Evolutionary conservation across 1,140 invertebrate species (phyloP), one percentile per base, ranked within the genome.

Genomic region (Spodoptera litura): DNA sequence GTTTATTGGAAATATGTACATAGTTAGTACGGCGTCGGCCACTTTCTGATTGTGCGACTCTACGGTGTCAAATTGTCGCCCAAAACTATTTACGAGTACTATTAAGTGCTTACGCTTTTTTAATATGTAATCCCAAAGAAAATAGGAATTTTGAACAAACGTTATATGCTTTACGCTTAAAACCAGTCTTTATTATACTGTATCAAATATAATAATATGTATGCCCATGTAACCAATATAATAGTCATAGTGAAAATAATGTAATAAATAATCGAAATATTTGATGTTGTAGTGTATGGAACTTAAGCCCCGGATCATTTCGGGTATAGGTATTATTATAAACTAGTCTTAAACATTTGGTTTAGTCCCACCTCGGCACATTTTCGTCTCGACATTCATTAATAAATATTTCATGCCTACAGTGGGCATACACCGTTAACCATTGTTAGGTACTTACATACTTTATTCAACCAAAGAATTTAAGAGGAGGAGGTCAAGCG

Each of bases 91-190:
- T 66, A 75, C n/a, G 61, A 68, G 74, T 77, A 68, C 62, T 68
- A 3, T 68, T 68, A 77, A 68, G 74, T 68, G 74, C 74, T 77
- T 55, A 77, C 15, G 62, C 62, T 79, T 58, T 74, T 68, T 75
- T 72, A 81, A 75, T 74, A 75, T 88, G 83, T 87, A 85, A 84
- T 87, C 84, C 87, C 84, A 90, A 92, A 90, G 85, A 88, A 78
- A 81, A 88, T 84, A 88, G 89, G 90, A 91, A 92, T 92, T 93
- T 91, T 93, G 91, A 91, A 92, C 91, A 93, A 91, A 88, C 87
- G 91, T 90, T 88, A 80, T 89, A 88, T 89, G 87, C 87, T 86
- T 82, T 88, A 85, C 77, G 91, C 89, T 88, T 89, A 82, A 83
- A 81, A 77, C 77, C 84, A 81, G 81, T 72, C 81, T 84, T 82